Conservation (phyloP, 2,113 vertebrate species). For the Lutjanus erythropterus region DNA sequence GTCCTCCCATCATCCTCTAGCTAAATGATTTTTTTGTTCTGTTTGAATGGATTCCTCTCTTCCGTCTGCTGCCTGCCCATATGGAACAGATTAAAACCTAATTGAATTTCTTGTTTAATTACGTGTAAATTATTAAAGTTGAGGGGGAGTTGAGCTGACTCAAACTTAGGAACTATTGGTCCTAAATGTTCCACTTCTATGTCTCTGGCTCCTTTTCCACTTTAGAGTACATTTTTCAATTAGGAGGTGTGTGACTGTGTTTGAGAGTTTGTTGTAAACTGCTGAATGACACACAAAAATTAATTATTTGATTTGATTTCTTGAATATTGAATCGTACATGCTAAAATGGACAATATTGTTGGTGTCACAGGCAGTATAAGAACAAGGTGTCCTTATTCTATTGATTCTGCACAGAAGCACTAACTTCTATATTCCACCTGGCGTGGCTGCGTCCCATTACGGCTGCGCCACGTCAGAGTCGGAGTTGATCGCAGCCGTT, state of each 20-base stretch:
- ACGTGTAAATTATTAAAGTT: slow-evolving; percentile 62
- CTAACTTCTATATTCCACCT: too few relatives aligned
- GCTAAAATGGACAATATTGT: too few relatives aligned
- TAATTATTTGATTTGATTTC: background rate
- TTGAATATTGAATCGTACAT: background rate
- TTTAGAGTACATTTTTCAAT: background rate
- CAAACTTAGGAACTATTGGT: slow-evolving; percentile 23
- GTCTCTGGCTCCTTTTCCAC: background rate
- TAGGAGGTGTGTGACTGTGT: background rate
- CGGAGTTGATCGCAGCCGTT: too few relatives aligned
- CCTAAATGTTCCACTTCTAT: background rate
- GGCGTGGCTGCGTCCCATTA: too few relatives aligned
- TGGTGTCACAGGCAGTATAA: background rate
- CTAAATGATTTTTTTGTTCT: slow-evolving; percentile 59
- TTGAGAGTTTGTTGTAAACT: background rate
- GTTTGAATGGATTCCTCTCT: slow-evolving; percentile 47
- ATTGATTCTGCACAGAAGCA: too few relatives aligned
- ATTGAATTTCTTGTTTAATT: slow-evolving; percentile 71
- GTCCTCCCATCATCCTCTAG: slow-evolving; percentile 33
- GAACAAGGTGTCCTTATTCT: background rate
- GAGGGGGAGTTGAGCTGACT: slow-evolving; percentile 26
- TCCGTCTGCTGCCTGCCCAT: slow-evolving; percentile 51
- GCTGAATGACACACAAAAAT: background rate
- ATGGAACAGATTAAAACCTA: slow-evolving; percentile 69
- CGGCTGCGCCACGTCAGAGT: too few relatives aligned